Conservation (phyloP, 2,113 vertebrate species). For the Vimba vimba region DNA sequence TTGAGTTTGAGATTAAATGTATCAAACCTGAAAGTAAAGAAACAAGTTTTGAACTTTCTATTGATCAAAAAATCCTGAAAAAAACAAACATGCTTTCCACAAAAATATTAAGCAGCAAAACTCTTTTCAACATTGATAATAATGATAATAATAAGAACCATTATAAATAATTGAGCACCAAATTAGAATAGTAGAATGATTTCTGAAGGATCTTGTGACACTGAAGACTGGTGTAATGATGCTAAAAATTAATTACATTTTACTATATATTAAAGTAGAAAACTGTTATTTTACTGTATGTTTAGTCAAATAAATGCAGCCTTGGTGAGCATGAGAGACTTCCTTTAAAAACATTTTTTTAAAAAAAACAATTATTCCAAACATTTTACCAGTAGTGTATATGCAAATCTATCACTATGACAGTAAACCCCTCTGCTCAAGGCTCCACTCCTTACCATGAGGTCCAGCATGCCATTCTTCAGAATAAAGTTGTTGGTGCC, state of each 20-base stretch:
- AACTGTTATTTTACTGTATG: too few relatives aligned
- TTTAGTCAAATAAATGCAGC: too few relatives aligned
- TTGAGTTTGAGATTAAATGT: too few relatives aligned
- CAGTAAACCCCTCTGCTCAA: not conserved
- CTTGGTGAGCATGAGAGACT: not conserved
- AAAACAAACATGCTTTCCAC: not conserved
- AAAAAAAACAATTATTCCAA: not conserved
- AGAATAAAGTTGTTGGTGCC: slow-evolving; percentile 97
- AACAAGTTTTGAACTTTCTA: not conserved
- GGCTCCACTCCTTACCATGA: slow-evolving; percentile 80
- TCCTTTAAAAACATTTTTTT: not conserved
- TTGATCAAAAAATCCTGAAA: not conserved
- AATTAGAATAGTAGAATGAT: not conserved
- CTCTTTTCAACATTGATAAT: not conserved
- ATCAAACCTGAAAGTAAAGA: too few relatives aligned
- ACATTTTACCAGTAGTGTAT: not conserved
- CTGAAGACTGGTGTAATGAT: too few relatives aligned
- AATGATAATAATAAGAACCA: not conserved
- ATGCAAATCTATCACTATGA: not conserved
- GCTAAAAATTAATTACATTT: too few relatives aligned
- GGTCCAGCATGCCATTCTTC: slow-evolving; percentile 98
- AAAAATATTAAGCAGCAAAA: too few relatives aligned
- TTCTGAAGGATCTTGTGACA: too few relatives aligned
- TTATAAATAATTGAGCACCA: not conserved
- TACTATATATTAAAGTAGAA: too few relatives aligned